Percentiles rank a stretch among this genome's conserved stretches.
phyloP scores from a whole-genome alignment of 2,113 vertebrate species.

The Campylomormyrus numenius region DNA sequence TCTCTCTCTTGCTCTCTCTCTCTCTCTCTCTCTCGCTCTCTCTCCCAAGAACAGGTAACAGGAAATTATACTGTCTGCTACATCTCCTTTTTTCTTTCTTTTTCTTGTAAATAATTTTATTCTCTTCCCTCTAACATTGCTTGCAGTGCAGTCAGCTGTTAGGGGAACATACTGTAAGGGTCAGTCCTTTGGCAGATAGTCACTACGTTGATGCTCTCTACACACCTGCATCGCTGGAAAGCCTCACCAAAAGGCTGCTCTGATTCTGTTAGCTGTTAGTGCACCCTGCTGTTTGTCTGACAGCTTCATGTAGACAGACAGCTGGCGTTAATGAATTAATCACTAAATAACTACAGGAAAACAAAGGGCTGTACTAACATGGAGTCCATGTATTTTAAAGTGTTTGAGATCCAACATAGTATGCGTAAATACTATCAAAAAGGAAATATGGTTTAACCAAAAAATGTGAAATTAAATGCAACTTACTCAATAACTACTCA shows the following conservation, averaged over 20 bases:
- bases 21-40: not conserved
- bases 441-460: not conserved
- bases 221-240: not conserved
- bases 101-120: not conserved
- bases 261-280: not conserved
- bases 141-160: not conserved
- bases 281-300: not conserved
- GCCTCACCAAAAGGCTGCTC: not conserved
- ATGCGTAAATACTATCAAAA: not conserved
- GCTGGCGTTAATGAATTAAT: not conserved
- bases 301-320: not conserved
- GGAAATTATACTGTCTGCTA: not conserved
- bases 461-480: not conserved
- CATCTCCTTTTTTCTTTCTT: not conserved
- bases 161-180: not conserved
- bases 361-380: not conserved
- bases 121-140: not conserved
- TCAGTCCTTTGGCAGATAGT: not conserved
- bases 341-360: not conserved
- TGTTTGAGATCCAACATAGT: not conserved
- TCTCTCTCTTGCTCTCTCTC: not conserved
- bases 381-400: not conserved
- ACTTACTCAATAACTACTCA: not conserved
- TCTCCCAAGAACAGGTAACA: not conserved
- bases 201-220: not conserved